Percentiles rank a stretch among this genome's conserved stretches.
phyloP scores from a whole-genome alignment of 2,888 invertebrate genomes.

The Tetrapedia diversipes region DNA sequence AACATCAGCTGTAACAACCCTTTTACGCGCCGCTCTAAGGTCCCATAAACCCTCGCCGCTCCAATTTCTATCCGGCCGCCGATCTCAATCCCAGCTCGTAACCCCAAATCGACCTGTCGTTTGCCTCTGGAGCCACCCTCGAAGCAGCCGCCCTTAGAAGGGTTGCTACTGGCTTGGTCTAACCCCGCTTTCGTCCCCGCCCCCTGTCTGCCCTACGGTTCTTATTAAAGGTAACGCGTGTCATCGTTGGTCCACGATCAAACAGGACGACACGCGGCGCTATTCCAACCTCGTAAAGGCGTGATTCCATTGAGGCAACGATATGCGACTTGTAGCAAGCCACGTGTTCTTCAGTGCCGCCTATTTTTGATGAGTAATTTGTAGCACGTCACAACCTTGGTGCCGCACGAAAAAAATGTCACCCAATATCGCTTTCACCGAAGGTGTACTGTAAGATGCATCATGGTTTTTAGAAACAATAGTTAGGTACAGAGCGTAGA shows the following conservation, averaged over 20 bases:
- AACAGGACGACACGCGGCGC: not conserved
- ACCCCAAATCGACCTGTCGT: slow-evolving; percentile 47
- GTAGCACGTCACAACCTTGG: too few species aligned
- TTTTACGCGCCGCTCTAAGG: too few species aligned
- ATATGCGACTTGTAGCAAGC: too few species aligned
- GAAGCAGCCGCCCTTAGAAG: slow-evolving; percentile 7
- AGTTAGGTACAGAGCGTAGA: too few species aligned
- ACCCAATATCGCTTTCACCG: too few species aligned
- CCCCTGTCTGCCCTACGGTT: too few species aligned
- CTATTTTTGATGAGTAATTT: too few species aligned
- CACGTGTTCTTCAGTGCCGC: too few species aligned
- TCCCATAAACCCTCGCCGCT: not conserved
- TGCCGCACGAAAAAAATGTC: too few species aligned
- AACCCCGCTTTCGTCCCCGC: not conserved
- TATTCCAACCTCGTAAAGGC: not conserved
- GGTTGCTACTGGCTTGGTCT: slow-evolving; percentile 40
- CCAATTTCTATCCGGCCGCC: not conserved
- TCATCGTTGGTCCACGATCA: not conserved
- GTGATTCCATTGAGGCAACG: too few species aligned
- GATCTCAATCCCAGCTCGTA: slow-evolving; percentile 42
- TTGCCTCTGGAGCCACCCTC: slow-evolving; percentile 30
- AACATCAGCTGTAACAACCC: slow-evolving; percentile 17
- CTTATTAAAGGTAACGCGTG: slow-evolving; percentile 13
- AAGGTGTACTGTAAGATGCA: too few species aligned
- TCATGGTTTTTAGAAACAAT: too few species aligned